Evolutionary conservation across 2,888 invertebrate species (phyloP), one percentile per base, ranked within the genome.

Genomic region (Heliconius ethilla): DNA sequence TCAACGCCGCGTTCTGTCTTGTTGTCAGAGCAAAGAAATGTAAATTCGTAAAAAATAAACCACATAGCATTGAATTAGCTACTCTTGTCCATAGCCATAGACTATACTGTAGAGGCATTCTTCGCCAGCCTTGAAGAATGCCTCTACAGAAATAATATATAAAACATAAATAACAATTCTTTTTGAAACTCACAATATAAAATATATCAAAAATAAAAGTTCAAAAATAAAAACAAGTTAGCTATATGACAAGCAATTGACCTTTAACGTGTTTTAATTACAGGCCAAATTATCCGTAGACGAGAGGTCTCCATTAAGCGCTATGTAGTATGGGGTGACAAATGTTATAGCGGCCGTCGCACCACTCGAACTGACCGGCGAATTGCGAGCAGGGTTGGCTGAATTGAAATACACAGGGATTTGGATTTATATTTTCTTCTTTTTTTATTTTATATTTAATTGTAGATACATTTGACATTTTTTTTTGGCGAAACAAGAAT

Each of bases 251-350:
- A 81, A 69, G 69, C 82, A 82, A 82, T 88, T 88, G 86, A 89
- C 87, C 88, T 88, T 88, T 87, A 83, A 85, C 84, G 77, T 79
- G 82, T 79, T 83, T 87, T 91, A 91, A 92, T 92, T 90, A 82
- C 82, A 82, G 72, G 83, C 82, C 84, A 87, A 88, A 88, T 88
- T 88, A 86, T 84, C 86, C 80, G 82, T 76, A 27, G 77, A 80
- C 81, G 81, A 80, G 81, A 79, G 72, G 85, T 81, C 88, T 87
- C 88, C 87, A 89, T 87, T 86, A 86, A 78, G 72, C 80, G 78
- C 84, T 40, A 27, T 29, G 11, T 55, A 27, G 78, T 78, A 75
- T 81, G 80, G 89, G 89, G 89, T 91, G 93, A 92, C 92, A 90
- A 90, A 89, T 89, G 89, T 90, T 89, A 84, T 86, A 86, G 84